Evolutionary conservation across 2,797 vertebrate genomes (phyloP), one percentile per base, ranked within the genome.

Genomic region (Sorex maritimensis): DNA sequence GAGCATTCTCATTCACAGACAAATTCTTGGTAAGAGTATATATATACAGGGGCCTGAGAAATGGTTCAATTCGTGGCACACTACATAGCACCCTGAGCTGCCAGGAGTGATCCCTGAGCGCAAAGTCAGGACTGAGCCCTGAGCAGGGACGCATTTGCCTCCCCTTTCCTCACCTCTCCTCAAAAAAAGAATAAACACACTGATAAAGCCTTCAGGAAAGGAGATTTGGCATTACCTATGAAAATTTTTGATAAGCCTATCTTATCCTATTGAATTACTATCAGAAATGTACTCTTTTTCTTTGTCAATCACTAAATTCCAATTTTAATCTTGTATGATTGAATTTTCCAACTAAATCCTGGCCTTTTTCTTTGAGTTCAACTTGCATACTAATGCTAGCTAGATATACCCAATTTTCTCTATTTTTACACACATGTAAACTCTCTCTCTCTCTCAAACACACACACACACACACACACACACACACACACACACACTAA

Each of bases 251-350:
- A 52, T 41, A 2, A 74, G 26, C 11, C 4, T 44, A 41, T 26
- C 3, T 92, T 90, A 65, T 17, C 19, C 34, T 63, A 14, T 69
- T 77, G n/a, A 82, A 87, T 68, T 74, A 21, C n/a, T 86, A 38
- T 55, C 68, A 82, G 58, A 24, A 55, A 78, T 90, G 52, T 34
- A 77, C 67, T 30, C 9, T 58, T 78, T 73, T 2, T 58, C 67
- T 81, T 68, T 71, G 52, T 78, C 77, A 49, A 74, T 79, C 23
- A 44, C 23, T n/a, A 68, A 72, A 5, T 67, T 75, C 30, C 26
- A 78, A 49, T 86, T 26, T 73, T 91, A 67, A 67, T 85, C 55
- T 61, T 92, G 24, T 41, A 34, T 79, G 28, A 52, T 4, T 87
- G 83, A 63, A 28, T 30, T 9, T 80, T 24, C 19, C 41, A 65